Percentiles rank a stretch among this genome's conserved stretches.
phyloP scores from a whole-genome alignment of 2,888 invertebrate genomes.

The Tenodera sinensis region DNA sequence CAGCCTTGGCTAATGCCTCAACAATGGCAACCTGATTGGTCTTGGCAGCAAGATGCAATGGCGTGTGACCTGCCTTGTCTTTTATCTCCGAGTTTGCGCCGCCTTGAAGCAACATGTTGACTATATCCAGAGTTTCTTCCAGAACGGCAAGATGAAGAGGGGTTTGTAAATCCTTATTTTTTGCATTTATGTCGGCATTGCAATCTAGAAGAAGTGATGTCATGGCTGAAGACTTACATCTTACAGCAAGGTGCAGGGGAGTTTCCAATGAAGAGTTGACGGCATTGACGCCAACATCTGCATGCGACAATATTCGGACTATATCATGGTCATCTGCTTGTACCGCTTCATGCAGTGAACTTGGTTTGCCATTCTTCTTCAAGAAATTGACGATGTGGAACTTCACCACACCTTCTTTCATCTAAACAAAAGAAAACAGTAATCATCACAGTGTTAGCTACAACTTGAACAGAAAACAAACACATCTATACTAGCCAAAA shows the following conservation, averaged over 20 bases:
- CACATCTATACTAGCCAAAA: too few species aligned
- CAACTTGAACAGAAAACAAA: too few species aligned
- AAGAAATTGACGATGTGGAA: background rate
- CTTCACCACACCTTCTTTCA: background rate
- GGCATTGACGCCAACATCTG: background rate
- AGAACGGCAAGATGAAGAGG: background rate
- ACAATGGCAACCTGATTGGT: background rate
- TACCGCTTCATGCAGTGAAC: background rate
- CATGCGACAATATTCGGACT: background rate
- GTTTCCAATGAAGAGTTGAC: background rate
- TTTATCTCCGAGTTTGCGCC: background rate
- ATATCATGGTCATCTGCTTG: background rate
- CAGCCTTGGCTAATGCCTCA: background rate
- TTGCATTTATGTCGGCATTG: background rate
- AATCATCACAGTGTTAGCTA: background rate
- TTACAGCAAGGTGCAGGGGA: background rate
- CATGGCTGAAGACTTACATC: background rate
- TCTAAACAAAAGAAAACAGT: background rate
- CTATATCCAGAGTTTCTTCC: background rate
- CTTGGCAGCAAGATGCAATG: background rate
- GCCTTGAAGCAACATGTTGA: background rate
- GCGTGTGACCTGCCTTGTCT: background rate
- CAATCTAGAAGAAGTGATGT: background rate
- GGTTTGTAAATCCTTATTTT: background rate
- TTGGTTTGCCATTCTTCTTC: background rate